A percentile compares a stretch with the other conserved stretches of the same genome.
Conservation (phyloP, 2,113 vertebrate genomes). For the Epinephelus fuscoguttatus region DNA sequence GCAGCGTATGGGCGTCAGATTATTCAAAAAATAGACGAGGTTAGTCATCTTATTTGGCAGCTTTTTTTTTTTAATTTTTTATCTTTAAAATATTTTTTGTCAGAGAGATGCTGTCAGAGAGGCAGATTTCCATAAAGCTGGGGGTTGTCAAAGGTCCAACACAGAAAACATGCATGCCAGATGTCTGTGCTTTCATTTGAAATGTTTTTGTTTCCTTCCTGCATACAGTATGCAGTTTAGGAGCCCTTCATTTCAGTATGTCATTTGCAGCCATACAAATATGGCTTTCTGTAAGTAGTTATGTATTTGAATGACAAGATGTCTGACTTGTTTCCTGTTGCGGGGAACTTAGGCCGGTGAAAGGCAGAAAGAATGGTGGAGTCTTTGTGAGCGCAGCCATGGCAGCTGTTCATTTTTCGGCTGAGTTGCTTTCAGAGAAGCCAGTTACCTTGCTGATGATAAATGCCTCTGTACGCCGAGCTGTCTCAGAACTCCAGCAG, state of each 20-base stretch:
- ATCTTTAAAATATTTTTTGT: not conserved
- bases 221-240: not conserved
- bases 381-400: slow-evolving; percentile 71
- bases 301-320: slow-evolving; percentile 70
- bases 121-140: not conserved
- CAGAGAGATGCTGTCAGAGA: not conserved
- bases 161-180: not conserved
- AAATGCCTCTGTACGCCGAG: slow-evolving; percentile 80
- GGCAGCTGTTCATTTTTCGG: slow-evolving; percentile 95
- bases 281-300: slow-evolving; percentile 35
- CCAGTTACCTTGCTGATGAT: slow-evolving; percentile 87
- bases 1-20: not conserved
- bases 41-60: not conserved
- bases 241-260: slow-evolving; percentile 29
- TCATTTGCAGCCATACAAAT: slow-evolving; percentile 41
- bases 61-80: not conserved
- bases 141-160: not conserved
- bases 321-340: slow-evolving; percentile 69
- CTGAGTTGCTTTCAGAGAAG: slow-evolving; percentile 84
- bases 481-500: slow-evolving; percentile 75
- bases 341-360: slow-evolving; percentile 48
- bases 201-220: slow-evolving; percentile 9
- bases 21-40: not conserved
- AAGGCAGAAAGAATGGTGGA: slow-evolving; percentile 62
- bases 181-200: not conserved